phyloP scores from a whole-genome alignment of 1,140 invertebrate genomes.

The Dolichoris vasculosae region DNA sequence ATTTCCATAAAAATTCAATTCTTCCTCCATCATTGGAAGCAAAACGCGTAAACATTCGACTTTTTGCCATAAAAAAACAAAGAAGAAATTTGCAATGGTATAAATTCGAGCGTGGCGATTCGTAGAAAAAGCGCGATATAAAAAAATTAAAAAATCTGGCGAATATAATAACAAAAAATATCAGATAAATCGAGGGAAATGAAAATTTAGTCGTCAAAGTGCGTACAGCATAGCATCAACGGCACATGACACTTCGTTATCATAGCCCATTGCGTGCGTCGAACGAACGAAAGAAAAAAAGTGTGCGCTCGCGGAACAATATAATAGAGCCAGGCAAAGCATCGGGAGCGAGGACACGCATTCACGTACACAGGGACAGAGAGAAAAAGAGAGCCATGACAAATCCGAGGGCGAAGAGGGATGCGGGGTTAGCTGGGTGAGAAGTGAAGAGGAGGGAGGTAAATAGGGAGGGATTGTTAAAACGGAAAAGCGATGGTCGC shows the following conservation, averaged over 20 bases:
- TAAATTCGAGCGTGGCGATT: background rate
- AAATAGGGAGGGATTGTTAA: slow-evolving; percentile 56
- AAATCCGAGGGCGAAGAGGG: background rate
- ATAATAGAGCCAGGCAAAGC: slow-evolving; percentile 34
- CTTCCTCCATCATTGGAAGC: slow-evolving; percentile 35
- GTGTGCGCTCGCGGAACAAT: slow-evolving; percentile 22
- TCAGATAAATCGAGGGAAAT: slow-evolving; percentile 49
- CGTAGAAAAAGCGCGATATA: background rate
- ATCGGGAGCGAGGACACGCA: background rate
- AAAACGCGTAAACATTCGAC: slow-evolving; percentile 41
- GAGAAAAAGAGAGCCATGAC: background rate
- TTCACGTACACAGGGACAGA: background rate
- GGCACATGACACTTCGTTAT: slow-evolving; percentile 52
- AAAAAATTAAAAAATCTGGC: slow-evolving; percentile 11
- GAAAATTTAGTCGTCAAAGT: slow-evolving; percentile 48
- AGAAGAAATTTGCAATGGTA: slow-evolving; percentile 16
- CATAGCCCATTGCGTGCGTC: slow-evolving; percentile 51
- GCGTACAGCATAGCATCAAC: slow-evolving; percentile 21
- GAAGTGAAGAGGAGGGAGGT: background rate
- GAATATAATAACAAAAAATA: slow-evolving; percentile 48
- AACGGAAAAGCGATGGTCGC: slow-evolving; percentile 62
- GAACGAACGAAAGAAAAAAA: slow-evolving; percentile 45
- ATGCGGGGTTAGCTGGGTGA: background rate
- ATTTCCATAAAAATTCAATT: slow-evolving; percentile 53
- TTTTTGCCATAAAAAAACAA: slow-evolving; percentile 45